Conservation (phyloP, 2,113 vertebrate species). For the Arvicanthis niloticus region DNA sequence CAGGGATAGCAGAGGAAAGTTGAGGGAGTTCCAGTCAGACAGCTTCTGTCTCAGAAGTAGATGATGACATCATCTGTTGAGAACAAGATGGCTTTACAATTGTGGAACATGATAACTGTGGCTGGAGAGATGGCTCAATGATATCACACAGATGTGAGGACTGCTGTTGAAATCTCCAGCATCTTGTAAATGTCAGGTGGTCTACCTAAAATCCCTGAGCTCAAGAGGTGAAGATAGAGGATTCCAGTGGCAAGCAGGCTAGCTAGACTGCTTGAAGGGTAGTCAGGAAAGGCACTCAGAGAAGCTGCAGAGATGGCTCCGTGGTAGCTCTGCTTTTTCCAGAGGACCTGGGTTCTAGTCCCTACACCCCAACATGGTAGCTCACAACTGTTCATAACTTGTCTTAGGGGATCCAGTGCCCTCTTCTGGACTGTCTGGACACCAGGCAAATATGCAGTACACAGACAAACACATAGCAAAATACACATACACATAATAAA, state of each 20-base stretch:
- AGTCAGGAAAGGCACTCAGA: neutral
- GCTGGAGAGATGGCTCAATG: neutral
- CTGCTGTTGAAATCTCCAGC: neutral
- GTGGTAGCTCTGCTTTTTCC: neutral
- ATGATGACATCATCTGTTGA: neutral
- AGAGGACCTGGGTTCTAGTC: neutral
- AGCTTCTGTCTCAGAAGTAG: neutral
- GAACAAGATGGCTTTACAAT: neutral
- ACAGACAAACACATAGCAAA: neutral
- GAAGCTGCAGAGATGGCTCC: neutral
- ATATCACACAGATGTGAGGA: neutral
- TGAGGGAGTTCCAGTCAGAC: neutral
- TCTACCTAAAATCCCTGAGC: neutral
- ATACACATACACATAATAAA: neutral
- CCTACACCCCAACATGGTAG: neutral
- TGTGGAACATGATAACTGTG: neutral
- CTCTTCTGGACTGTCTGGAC: neutral
- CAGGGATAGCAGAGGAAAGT: neutral
- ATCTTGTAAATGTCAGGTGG: neutral
- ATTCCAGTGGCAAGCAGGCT: neutral
- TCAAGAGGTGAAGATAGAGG: neutral
- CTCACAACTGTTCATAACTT: neutral
- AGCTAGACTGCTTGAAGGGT: neutral
- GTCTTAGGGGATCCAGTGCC: neutral
- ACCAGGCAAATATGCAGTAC: neutral